These are phyloP conservation scores for Pseudanteris insignis DNA, from an alignment of 2,888 invertebrate species.

Conservation along the genomic window DNA sequence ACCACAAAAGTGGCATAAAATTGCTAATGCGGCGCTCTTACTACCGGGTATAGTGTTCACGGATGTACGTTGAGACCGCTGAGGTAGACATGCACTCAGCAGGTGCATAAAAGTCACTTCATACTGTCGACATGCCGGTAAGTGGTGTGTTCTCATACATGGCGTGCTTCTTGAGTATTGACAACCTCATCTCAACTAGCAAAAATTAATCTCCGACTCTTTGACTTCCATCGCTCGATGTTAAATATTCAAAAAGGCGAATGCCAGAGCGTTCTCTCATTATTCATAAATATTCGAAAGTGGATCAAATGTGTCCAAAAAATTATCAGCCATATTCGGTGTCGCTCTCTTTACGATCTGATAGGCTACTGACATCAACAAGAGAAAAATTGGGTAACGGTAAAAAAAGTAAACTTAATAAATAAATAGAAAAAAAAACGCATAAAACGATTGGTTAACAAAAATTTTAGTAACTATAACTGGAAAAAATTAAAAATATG, in stretches of 20 bases:
- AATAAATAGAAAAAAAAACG: too few species aligned
- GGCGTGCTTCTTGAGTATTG: slow-evolving; percentile 32
- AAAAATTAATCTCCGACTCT: slow-evolving; percentile 36
- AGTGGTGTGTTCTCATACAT: slow-evolving; percentile 33
- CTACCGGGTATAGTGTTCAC: slow-evolving; percentile 14
- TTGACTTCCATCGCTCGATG: slow-evolving; percentile 16
- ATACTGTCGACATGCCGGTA: slow-evolving; percentile 32
- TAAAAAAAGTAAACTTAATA: too few species aligned
- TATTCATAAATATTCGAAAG: too few species aligned
- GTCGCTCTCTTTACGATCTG: too few species aligned
- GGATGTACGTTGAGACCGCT: slow-evolving; percentile 29
- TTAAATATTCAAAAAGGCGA: slow-evolving; percentile 8
- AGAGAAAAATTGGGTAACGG: too few species aligned
- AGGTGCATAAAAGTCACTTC: slow-evolving; percentile 36
- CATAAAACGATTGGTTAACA: too few species aligned
- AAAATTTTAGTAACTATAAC: too few species aligned
- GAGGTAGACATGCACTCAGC: slow-evolving; percentile 36
- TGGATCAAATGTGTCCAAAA: too few species aligned
- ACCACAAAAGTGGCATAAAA: slow-evolving; percentile 32
- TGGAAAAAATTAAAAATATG: too few species aligned
- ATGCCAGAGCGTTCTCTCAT: too few species aligned
- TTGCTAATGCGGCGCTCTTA: slow-evolving; percentile 31
- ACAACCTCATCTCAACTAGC: slow-evolving; percentile 24
- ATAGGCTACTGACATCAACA: too few species aligned
- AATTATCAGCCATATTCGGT: too few species aligned